Evolutionary conservation across 2,888 invertebrate genomes (phyloP), one percentile per base, ranked within the genome.

Genomic region (Melolontha melolontha): DNA sequence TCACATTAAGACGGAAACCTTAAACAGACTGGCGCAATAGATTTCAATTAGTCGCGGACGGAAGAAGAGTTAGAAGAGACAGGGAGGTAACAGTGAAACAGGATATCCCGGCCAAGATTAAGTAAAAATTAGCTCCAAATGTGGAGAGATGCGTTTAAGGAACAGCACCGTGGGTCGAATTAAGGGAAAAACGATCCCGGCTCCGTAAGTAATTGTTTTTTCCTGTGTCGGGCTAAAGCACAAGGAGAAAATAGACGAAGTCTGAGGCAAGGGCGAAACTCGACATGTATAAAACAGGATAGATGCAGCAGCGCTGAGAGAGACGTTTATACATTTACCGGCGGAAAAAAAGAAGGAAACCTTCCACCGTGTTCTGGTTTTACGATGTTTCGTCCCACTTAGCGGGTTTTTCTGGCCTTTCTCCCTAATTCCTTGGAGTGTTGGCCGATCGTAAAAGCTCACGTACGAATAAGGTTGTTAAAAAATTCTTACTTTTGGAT

Each of bases 401-500:
- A 54, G 52, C 52, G 27, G 52, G 39, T 54, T 44, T 16, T 44
- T 44, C 44, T 54, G 34, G 39, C 34, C 52, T 27, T 40, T 5
- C 52, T 54, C 52, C 52, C 39, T 39, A 54, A 40, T 54, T 40
- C 39, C 52, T 54, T 40, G 39, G 52, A 54, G 34, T 54, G 34
- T 40, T 40, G 39, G 17, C 34, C 27, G 39, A 34, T 54, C 52
- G 59, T 59, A 59, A 59, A 59, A 59, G 59, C 34, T 44, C 59
- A 59, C 59, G 59, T 59, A 59, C 44, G 44, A 27, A 29, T 59
- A 59, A 59, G 47, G 59, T 59, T 44, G 59, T 59, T 59, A 59
- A 59, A 59, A 59, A 59, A 59, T 59, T 59, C 59, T 59, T 59
- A 59, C 59, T 59, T 59, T 34, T 47, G 59, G 47, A 59, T 59